Evolutionary conservation across 2,888 invertebrate genomes (phyloP), one percentile per base, ranked within the genome.

Genomic region (Lagria hirta): DNA sequence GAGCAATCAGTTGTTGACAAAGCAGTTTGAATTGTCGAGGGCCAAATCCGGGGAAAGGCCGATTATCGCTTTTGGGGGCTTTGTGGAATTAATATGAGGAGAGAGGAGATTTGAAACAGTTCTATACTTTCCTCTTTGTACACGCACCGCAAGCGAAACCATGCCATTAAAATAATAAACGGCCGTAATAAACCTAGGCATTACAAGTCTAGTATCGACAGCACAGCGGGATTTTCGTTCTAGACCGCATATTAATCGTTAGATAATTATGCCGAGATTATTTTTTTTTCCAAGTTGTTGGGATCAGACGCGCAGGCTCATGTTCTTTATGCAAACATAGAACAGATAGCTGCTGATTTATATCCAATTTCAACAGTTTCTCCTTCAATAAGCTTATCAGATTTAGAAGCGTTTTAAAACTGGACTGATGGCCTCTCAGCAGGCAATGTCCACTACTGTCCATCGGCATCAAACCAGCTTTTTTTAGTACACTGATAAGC

Each of bases 111-210:
- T 15, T 51, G 52, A 48, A 43, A 52, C 55, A 50, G 55, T 49
- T 52, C 58, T 61, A n/a, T n/a, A n/a, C n/a, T n/a, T n/a, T n/a
- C n/a, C n/a, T n/a, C n/a, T n/a, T n/a, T n/a, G n/a, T n/a, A 64
- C 62, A 64, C 55, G 62, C 60, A 60, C 55, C 8, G 24, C 13
- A 12, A 57, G 55, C 55, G 61, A 66, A 67, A 66, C 62, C 64
- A 60, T 51, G 61, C 68, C 62, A 66, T 68, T 67, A 68, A 66
- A 65, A 67, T 68, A 67, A 68, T 62, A 66, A 68, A 69, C 62
- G 66, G 58, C 54, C 54, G 63, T 63, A 57, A 68, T 68, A 68
- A 67, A 69, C 55, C 62, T 62, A 63, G 63, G 57, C 61, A 61
- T 67, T 66, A 68, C 68, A 68, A 55, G 67, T 21, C 57, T 57